Evolutionary conservation across 2,797 vertebrate species (phyloP).

Genomic region (Chiloscyllium punctatum): DNA sequence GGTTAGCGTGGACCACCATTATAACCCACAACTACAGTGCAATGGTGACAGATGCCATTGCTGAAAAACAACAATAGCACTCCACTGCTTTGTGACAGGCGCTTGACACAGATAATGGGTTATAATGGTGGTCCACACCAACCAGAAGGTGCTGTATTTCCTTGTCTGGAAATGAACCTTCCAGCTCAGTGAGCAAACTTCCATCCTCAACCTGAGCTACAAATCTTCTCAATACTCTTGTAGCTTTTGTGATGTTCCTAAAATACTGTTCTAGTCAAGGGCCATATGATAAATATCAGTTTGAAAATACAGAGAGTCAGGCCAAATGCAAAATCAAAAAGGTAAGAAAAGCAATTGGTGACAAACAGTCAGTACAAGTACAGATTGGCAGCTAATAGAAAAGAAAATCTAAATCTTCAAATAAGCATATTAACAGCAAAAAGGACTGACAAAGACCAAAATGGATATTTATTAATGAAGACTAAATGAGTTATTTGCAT

Average conservation of each 20-base stretch:
- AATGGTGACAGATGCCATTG: neutral
- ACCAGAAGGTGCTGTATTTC: neutral
- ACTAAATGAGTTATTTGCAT: too few species aligned
- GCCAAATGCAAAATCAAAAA: too few species aligned
- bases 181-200: too few species aligned
- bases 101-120: neutral
- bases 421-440: neutral
- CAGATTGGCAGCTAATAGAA: neutral
- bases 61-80: neutral
- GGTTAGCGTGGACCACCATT: neutral
- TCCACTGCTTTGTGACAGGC: neutral
- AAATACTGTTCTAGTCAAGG: neutral
- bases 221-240: neutral
- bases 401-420: too few species aligned
- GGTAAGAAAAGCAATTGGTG: neutral
- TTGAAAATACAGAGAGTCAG: too few species aligned
- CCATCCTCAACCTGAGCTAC: too few species aligned
- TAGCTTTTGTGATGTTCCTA: neutral
- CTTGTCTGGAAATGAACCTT: neutral
- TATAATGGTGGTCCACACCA: neutral
- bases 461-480: neutral
- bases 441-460: neutral
- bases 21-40: neutral
- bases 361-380: neutral
- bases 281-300: too few species aligned